Percentiles rank a stretch among this genome's conserved stretches.
Evolutionary conservation across 2,888 invertebrate genomes (phyloP).

Genomic region (Bruchidius siliquastri): DNA sequence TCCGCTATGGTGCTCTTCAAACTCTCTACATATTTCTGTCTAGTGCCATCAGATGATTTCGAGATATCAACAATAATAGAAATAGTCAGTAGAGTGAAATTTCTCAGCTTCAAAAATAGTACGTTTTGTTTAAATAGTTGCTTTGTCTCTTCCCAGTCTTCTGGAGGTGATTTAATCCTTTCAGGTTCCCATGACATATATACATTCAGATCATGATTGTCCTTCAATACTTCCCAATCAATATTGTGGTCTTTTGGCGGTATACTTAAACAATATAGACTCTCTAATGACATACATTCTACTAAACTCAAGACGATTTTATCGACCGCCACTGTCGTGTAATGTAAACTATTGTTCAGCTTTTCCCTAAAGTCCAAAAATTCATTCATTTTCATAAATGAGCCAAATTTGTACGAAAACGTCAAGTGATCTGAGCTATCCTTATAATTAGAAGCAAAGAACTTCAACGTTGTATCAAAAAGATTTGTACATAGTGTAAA

Average conservation of each 20-base stretch:
- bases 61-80: slow-evolving; percentile 34
- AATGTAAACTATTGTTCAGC: slow-evolving; percentile 77
- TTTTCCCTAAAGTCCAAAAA: slow-evolving; percentile 80
- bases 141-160: slow-evolving; percentile 40
- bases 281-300: slow-evolving; percentile 50
- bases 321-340: slow-evolving; percentile 61
- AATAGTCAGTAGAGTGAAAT: slow-evolving; percentile 32
- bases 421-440: slow-evolving; percentile 90
- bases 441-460: slow-evolving; percentile 83
- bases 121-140: slow-evolving; percentile 37
- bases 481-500: slow-evolving; percentile 64
- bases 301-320: slow-evolving; percentile 66
- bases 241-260: slow-evolving; percentile 57
- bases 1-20: slow-evolving; percentile 30
- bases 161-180: slow-evolving; percentile 41
- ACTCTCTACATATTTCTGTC: slow-evolving; percentile 31
- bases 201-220: slow-evolving; percentile 74
- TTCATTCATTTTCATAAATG: slow-evolving; percentile 87
- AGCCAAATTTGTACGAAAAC: slow-evolving; percentile 90
- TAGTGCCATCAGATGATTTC: slow-evolving; percentile 35
- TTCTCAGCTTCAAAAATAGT: slow-evolving; percentile 37
- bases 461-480: slow-evolving; percentile 73
- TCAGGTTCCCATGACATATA: slow-evolving; percentile 67
- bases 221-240: slow-evolving; percentile 57
- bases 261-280: slow-evolving; percentile 56